These are phyloP conservation scores for Channa argus DNA, from an alignment of 2,113 vertebrate species.

Conservation along the genomic window DNA sequence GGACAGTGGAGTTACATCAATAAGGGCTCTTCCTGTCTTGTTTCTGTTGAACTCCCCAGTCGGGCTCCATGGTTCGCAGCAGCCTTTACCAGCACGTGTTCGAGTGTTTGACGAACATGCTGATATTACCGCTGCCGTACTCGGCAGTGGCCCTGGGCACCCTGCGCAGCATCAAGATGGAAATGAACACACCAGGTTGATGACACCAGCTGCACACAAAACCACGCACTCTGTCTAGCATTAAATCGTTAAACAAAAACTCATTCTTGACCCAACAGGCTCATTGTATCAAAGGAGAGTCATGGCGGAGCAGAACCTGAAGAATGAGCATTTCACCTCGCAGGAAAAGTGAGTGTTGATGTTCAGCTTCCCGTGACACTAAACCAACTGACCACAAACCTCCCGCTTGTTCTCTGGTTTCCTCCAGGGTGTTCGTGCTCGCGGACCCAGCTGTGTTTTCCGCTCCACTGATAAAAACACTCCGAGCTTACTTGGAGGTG, in stretches of 20 bases:
- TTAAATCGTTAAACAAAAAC: neutral
- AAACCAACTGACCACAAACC: too few relatives aligned
- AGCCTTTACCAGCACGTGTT: slow-evolving; percentile 83
- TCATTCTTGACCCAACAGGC: slow-evolving; percentile 66
- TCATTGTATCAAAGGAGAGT: slow-evolving; percentile 83
- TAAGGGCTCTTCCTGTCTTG: neutral
- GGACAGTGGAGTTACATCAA: neutral
- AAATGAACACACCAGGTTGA: slow-evolving; percentile 84
- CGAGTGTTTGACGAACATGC: slow-evolving; percentile 82
- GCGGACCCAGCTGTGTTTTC: slow-evolving; percentile 88
- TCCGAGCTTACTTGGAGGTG: slow-evolving; percentile 79
- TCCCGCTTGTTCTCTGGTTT: neutral
- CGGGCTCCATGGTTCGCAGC: slow-evolving; percentile 75
- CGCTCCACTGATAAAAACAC: slow-evolving; percentile 79
- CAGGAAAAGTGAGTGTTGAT: slow-evolving; percentile 85
- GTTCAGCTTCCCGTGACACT: neutral
- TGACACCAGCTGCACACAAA: neutral
- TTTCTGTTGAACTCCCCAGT: slow-evolving; percentile 70
- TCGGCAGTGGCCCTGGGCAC: slow-evolving; percentile 85
- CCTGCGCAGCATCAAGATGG: slow-evolving; percentile 82
- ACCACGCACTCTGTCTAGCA: neutral
- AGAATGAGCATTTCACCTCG: slow-evolving; percentile 73
- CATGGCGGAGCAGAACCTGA: slow-evolving; percentile 86
- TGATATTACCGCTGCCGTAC: slow-evolving; percentile 88
- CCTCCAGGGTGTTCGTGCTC: slow-evolving; percentile 88